Evolutionary conservation across 2,888 invertebrate species (phyloP).

Genomic region (Parelbella ahira): DNA sequence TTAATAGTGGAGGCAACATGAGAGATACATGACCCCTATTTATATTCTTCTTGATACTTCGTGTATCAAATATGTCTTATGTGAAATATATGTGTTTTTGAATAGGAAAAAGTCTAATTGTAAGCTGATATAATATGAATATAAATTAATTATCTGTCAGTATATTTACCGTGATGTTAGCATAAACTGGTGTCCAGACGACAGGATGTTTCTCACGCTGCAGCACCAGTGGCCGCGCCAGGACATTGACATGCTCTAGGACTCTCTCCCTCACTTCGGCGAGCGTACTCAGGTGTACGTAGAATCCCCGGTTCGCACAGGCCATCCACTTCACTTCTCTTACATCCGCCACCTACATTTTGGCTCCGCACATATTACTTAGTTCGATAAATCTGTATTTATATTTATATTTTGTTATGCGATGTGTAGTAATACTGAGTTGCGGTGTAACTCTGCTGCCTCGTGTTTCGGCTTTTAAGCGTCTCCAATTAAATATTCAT

Average conservation of each 20-base stretch:
- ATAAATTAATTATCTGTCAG: background rate
- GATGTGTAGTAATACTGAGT: conserved; percentile 7
- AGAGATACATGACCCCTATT: no score
- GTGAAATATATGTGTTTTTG: no score
- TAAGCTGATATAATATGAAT: no score
- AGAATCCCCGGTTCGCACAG: conserved; percentile 97
- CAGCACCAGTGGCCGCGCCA: conserved; percentile 96
- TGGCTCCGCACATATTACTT: conserved; percentile 10
- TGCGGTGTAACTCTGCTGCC: conserved; percentile 35
- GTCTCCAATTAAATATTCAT: no score
- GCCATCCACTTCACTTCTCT: conserved; percentile 99
- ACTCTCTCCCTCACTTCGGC: conserved; percentile 99
- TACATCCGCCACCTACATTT: conserved; percentile 87
- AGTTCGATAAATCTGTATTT: no score
- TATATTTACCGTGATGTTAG: conserved; percentile 88
- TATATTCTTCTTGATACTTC: no score
- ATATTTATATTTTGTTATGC: no score
- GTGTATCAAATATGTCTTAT: no score
- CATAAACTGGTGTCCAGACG: conserved; percentile 98
- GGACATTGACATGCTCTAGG: conserved; percentile 96
- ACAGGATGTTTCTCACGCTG: conserved; percentile 91
- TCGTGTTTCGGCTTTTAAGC: conserved; percentile 20
- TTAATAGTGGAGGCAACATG: no score
- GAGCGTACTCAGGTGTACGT: conserved; percentile 96
- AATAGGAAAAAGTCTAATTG: no score